Conservation (phyloP, 2,113 vertebrate genomes). For the Rhynchomys soricoides region DNA sequence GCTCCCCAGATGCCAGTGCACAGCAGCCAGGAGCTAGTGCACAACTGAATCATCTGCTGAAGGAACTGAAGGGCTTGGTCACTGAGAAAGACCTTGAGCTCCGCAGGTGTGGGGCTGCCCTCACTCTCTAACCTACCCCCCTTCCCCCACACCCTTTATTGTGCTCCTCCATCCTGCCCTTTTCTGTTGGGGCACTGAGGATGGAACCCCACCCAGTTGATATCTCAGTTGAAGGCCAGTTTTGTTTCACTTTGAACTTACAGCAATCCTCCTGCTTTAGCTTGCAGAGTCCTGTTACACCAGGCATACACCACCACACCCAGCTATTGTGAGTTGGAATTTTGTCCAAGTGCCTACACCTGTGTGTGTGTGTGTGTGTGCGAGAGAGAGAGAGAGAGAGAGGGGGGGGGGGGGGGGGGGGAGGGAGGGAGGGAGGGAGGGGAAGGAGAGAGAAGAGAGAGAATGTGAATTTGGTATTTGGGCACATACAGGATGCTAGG, state of each 20-base stretch:
- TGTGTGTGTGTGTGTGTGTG: too few relatives aligned
- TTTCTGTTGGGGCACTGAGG: too few relatives aligned
- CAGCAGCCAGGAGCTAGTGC: background rate
- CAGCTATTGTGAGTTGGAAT: slow-evolving; percentile 19
- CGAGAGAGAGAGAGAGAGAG: background rate
- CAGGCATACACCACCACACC: background rate
- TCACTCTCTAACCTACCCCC: too few relatives aligned
- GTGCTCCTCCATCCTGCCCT: too few relatives aligned
- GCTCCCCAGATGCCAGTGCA: background rate
- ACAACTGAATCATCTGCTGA: too few relatives aligned
- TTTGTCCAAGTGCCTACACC: too few relatives aligned
- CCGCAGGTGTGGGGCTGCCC: slow-evolving; percentile 67
- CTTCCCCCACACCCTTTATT: too few relatives aligned
- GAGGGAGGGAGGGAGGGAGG: background rate
- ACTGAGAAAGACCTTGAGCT: background rate
- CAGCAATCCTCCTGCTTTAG: background rate
- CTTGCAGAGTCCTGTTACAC: background rate
- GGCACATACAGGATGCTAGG: background rate
- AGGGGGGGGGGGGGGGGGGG: too few relatives aligned
- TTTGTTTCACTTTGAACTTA: background rate
- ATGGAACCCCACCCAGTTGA: too few relatives aligned
- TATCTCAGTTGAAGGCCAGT: background rate
- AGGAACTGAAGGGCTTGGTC: background rate
- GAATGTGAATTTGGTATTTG: background rate
- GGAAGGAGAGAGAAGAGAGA: background rate